A percentile compares a stretch with the other conserved stretches of the same genome.
Conservation (phyloP, 2,797 vertebrate species). For the Cossypha dichroa region DNA sequence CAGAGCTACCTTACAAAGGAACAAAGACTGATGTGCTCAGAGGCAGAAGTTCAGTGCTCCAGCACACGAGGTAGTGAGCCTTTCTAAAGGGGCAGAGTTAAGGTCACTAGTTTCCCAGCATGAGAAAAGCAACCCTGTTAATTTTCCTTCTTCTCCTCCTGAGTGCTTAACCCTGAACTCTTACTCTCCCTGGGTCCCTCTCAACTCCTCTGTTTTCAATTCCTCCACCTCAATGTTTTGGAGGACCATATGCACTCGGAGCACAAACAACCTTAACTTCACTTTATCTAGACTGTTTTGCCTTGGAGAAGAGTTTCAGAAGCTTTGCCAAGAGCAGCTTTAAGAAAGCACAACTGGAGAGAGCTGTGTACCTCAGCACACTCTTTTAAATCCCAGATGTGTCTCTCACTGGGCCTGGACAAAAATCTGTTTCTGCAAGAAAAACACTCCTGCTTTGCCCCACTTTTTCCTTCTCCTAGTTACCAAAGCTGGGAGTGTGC, state of each 20-base stretch:
- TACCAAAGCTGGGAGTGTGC: not conserved
- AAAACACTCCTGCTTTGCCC: not conserved
- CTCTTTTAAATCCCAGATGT: not conserved
- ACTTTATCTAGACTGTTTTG: slow-evolving; percentile 13
- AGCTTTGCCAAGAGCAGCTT: not conserved
- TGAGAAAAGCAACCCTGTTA: not conserved
- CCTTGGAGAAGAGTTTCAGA: not conserved
- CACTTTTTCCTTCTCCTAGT: not conserved
- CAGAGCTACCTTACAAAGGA: not conserved
- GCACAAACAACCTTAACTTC: not conserved
- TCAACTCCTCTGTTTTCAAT: not conserved
- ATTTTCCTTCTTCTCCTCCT: not conserved
- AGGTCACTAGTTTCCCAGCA: not conserved
- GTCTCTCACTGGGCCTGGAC: not conserved
- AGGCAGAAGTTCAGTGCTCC: not conserved
- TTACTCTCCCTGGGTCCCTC: not conserved
- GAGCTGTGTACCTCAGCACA: not conserved
- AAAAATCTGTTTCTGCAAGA: not conserved
- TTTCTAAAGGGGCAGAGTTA: slow-evolving; percentile 27
- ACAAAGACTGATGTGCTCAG: not conserved
- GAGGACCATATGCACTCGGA: not conserved
- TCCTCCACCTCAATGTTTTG: not conserved
- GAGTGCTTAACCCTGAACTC: not conserved
- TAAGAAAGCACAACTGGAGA: not conserved
- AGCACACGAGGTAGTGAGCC: not conserved